Base-by-base conservation (phyloP, 1,140 invertebrate species). In the Drosophila guanche region DNA sequence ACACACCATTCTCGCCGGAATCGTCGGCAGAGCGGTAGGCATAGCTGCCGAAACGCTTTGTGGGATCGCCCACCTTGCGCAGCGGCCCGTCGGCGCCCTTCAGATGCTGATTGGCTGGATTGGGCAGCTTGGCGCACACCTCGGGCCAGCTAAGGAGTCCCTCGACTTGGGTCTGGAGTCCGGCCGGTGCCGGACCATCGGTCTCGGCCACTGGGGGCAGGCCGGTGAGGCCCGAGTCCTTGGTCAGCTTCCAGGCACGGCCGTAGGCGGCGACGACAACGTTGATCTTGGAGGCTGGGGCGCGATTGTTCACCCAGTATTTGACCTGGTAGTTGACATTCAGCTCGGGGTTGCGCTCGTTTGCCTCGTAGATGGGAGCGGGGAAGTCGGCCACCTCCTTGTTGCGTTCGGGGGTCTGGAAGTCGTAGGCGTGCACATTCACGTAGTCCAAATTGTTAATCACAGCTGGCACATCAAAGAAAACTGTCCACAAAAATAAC, bases 141-240 rank as follows among this genome's bases (percentile, higher is more conserved):
- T 99, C 97, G 2, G 95, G 94, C 90, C 96, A 97, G 20, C 96
- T 96, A 3, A 97, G 92, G 10, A 97, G 78, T 20, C 97, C 97
- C 6, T 93, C 92, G 10, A 93, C 94, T 69, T 94, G 94, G 0
- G 96, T 97, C 90, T 96, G 94, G 8, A 61, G 51, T 12, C 91
- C 91, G 2, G 92, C 93, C 0, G 95, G 93, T 0, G 96, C 97
- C 93, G 2, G n/a, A n/a, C 93, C 88, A 3, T 95, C 95, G 3
- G 94, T 92, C 1, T 94, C 93, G 1, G 92, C 91, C 3, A 96
- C 90, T 3, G 96, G 96, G 6, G 96, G 96, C 4, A 96, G 94
- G 23, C 96, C 96, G 2, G 95, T 94, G 3, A 95, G 94, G 69
- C 95, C 95, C 23, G 95, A 94, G 25, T 95, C 94, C 22, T 94